These are phyloP conservation scores for Phasianus colchicus DNA, from an alignment of 2,113 vertebrate genomes.

Conservation along the genomic window DNA sequence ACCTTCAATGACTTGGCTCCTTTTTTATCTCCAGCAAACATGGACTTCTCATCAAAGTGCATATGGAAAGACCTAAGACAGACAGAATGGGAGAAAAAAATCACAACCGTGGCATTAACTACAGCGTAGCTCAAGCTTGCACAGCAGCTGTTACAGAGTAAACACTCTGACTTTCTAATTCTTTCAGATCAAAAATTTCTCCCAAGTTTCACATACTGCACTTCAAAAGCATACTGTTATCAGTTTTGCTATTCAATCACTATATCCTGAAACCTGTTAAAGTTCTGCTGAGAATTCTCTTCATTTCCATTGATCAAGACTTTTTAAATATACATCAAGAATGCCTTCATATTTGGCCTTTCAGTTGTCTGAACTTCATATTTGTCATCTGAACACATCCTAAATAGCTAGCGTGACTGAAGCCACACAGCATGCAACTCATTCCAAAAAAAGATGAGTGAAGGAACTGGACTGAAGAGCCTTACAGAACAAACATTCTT, in stretches of 20 bases:
- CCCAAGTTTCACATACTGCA: background rate
- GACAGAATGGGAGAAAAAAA: background rate
- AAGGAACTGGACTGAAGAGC: background rate
- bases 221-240: background rate
- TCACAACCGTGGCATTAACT: background rate
- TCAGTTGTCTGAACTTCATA: background rate
- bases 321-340: background rate
- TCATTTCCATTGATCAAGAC: background rate
- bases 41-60: slow-evolving; percentile 98
- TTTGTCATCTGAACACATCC: background rate
- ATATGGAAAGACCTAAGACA: slow-evolving; percentile 90
- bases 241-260: background rate
- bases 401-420: background rate
- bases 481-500: background rate
- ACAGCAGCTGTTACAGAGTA: background rate
- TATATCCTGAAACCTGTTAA: background rate
- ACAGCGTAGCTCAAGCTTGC: background rate
- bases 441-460: background rate
- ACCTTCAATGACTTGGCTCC: slow-evolving; percentile 95
- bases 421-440: background rate
- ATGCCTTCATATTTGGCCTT: background rate
- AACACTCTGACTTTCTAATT: background rate
- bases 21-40: slow-evolving; percentile 94
- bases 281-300: background rate
- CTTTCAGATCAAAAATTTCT: background rate